phyloP scores from a whole-genome alignment of 2,797 vertebrate genomes.

The Dicrostonyx torquatus region DNA sequence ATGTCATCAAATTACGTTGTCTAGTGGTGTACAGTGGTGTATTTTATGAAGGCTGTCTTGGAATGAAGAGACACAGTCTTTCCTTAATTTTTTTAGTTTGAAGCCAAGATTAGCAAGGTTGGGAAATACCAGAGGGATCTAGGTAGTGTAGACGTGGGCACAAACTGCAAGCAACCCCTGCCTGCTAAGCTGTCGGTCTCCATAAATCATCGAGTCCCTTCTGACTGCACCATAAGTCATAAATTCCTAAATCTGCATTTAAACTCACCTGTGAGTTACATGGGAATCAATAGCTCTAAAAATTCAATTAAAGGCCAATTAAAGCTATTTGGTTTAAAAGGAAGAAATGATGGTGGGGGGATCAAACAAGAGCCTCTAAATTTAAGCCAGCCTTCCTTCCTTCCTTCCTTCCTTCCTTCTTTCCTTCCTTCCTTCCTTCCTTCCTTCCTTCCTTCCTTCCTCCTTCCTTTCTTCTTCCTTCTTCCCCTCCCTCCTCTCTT shows the following conservation, averaged over 20 bases:
- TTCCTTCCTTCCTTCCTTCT: too few relatives aligned
- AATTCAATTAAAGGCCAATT: not conserved
- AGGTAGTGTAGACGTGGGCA: not conserved
- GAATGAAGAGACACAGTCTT: not conserved
- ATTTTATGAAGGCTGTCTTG: not conserved
- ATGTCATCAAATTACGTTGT: not conserved
- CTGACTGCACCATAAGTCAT: not conserved
- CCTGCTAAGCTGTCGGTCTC: not conserved
- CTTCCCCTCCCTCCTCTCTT: accelerated
- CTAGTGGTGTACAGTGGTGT: not conserved
- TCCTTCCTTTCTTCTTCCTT: accelerated
- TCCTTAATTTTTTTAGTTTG: not conserved
- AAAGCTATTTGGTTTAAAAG: not conserved
- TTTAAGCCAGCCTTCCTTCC: not conserved
- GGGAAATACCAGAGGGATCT: not conserved
- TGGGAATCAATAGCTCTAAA: conserved; percentile 30
- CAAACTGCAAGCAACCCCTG: not conserved
- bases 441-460: not conserved
- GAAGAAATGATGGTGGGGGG: not conserved
- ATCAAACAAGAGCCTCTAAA: not conserved
- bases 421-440: not conserved
- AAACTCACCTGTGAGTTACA: not conserved
- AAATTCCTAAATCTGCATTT: conserved; percentile 19
- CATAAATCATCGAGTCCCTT: not conserved
- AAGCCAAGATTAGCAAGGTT: not conserved